A percentile compares a stretch with the other conserved stretches of the same genome.
Conservation (phyloP, 1,140 invertebrate genomes). For the Drosophila sucinea region DNA sequence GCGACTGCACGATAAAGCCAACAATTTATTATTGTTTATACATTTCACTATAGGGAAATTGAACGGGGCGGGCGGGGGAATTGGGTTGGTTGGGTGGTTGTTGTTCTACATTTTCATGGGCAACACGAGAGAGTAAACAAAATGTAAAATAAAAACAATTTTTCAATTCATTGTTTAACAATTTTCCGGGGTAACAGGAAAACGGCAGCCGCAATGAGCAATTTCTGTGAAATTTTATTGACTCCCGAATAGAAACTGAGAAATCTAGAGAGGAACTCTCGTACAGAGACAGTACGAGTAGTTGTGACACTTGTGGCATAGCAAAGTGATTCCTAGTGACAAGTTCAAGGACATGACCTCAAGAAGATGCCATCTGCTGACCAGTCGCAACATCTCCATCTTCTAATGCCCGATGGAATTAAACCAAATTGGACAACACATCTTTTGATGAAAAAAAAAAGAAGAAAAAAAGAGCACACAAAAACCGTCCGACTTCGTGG, state of each 20-base stretch:
- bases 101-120: slow-evolving; percentile 10
- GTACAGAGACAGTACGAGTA: not conserved
- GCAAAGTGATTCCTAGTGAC: slow-evolving; percentile 5
- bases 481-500: not conserved
- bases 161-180: slow-evolving; percentile 49
- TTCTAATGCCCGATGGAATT: slow-evolving; percentile 60
- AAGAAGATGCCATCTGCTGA: not conserved
- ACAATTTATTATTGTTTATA: slow-evolving; percentile 56
- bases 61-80: not conserved
- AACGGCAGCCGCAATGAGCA: slow-evolving; percentile 17
- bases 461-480: slow-evolving; percentile 31
- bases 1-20: slow-evolving; percentile 37
- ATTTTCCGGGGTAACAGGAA: slow-evolving; percentile 17
- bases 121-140: slow-evolving; percentile 39
- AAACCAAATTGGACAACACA: slow-evolving; percentile 37
- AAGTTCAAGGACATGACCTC: slow-evolving; percentile 62
- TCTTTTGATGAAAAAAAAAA: slow-evolving; percentile 35
- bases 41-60: not conserved
- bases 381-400: not conserved
- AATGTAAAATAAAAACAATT: slow-evolving; percentile 41
- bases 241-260: not conserved
- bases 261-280: not conserved
- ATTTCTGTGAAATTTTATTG: slow-evolving; percentile 39
- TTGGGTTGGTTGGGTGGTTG: not conserved
- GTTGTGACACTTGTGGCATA: not conserved